Evolutionary conservation across 2,888 invertebrate genomes (phyloP).

Genomic region (Pimpla rufipes): DNA sequence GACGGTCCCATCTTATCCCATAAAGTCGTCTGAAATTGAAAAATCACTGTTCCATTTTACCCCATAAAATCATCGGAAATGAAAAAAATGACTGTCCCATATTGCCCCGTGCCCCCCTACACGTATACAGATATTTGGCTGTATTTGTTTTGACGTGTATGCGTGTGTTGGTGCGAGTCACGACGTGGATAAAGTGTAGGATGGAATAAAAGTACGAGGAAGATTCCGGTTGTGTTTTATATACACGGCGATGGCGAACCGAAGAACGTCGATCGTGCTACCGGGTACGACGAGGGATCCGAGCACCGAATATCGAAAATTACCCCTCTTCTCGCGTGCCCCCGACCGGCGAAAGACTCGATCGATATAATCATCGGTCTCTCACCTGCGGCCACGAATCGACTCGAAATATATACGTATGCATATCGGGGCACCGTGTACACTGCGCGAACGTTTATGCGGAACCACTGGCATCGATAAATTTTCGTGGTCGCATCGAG

Average conservation of each 20-base stretch:
- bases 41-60: no score
- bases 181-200: constrained; percentile 27
- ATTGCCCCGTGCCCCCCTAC: no score
- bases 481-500: background rate
- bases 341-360: constrained; percentile 71
- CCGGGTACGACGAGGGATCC: constrained; percentile 79
- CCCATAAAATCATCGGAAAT: no score
- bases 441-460: background rate
- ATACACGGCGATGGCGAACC: constrained; percentile 22
- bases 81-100: no score
- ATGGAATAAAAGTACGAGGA: constrained; percentile 70
- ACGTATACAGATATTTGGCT: constrained; percentile 4
- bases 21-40: no score
- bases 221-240: background rate
- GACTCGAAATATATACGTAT: constrained; percentile 60
- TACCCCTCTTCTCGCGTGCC: constrained; percentile 76
- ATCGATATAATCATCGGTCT: constrained; percentile 84
- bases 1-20: no score
- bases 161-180: constrained; percentile 11
- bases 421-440: background rate
- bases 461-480: background rate
- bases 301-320: constrained; percentile 81
- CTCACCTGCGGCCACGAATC: constrained; percentile 80
- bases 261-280: constrained; percentile 80
- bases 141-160: constrained; percentile 30